Base-by-base conservation (phyloP, 2,113 vertebrate genomes). In the Nibea albiflora region DNA sequence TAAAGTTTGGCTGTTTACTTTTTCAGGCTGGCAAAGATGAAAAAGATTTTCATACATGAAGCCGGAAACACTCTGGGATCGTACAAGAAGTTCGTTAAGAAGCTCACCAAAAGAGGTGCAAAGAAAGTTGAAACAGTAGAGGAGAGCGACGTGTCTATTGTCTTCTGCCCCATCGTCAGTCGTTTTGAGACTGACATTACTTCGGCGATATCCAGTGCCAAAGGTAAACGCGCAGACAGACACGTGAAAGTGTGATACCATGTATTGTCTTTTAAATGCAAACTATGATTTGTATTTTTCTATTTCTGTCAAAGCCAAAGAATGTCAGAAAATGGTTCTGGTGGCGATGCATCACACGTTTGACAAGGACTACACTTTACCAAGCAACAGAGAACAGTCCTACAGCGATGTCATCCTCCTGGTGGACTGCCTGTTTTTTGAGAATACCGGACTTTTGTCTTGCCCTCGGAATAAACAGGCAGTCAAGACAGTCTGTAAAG, bases 331-430 rank as follows among this genome's bases (percentile, higher is more conserved):
- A 0, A 19, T 87, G 19, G 78, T 92, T 49, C 17, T 93, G 77
- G 87, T 93, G 72, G 85, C 73, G 1, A 78, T 92, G 89, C 86
- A 90, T 78, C 89, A 90, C 80, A 90, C 88, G 0, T 84, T 73
- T n/a, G 15, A 91, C 10, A 20, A 70, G 19, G 8, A 89, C 11
- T 73, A 69, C 63, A 56, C n/a, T n/a, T 17, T 90, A 54, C 81
- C 87, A 26, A 20, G 44, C 4, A 65, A 35, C 12, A 47, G 15
- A 53, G n/a, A 11, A 5, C 0, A 1, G 15, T 12, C 0, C 0
- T 0, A 0, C 1, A 0, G 6, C 31, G 31, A 6, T 31, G 26
- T 73, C 2, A 1, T 0, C 0, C 42, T 85, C 0, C 0, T 68
- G 1, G 90, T 92, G 44, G 66, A 92, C 74, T 92, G 84, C 79